These are phyloP conservation scores for Sarcoramphus papa DNA, from an alignment of 2,797 vertebrate genomes.

Conservation along the genomic window DNA sequence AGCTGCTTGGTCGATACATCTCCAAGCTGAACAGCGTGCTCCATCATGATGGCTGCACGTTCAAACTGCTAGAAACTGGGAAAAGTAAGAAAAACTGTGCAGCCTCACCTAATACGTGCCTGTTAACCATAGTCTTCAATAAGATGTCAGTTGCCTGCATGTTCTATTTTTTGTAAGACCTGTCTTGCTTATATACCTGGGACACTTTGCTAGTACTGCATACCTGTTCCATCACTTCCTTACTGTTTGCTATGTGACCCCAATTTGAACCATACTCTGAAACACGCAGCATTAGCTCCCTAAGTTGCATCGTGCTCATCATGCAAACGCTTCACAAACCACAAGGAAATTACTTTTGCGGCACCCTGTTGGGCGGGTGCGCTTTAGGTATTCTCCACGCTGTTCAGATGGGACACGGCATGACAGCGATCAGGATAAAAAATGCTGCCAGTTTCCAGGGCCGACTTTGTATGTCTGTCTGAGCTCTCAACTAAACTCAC, in stretches of 20 bases:
- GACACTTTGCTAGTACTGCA: background rate
- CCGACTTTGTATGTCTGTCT: fast-evolving
- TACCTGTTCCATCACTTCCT: background rate
- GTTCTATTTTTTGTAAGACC: background rate
- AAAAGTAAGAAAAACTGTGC: background rate
- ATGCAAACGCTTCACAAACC: background rate
- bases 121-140: background rate
- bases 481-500: fast-evolving
- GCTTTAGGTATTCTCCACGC: fast-evolving
- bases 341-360: fast-evolving
- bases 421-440: fast-evolving
- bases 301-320: background rate
- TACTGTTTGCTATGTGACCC: background rate
- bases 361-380: too few species aligned
- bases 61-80: background rate
- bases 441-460: fast-evolving
- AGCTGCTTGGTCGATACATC: too few species aligned
- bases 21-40: background rate
- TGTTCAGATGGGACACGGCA: fast-evolving
- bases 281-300: background rate
- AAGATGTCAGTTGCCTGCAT: too few species aligned
- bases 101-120: background rate
- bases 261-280: background rate
- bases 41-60: fast-evolving
- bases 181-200: too few species aligned